A percentile compares a stretch with the other conserved stretches of the same genome.
Evolutionary conservation across 2,113 vertebrate genomes (phyloP).

Genomic region (Oreamnos americanus): DNA sequence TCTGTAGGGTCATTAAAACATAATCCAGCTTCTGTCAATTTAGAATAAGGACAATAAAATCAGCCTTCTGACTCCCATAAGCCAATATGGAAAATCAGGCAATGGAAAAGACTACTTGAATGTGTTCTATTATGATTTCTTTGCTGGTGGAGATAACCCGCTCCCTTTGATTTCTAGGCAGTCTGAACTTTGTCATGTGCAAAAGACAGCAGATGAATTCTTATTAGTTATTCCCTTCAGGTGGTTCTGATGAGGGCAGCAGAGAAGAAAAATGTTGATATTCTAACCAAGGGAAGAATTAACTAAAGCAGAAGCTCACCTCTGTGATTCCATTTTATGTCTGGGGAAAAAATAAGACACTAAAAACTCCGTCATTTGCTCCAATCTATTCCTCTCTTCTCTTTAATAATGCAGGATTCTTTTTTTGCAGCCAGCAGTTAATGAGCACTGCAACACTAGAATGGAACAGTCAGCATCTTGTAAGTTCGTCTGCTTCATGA

Average conservation of each 20-base stretch:
- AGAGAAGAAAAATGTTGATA: neutral
- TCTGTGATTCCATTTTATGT: constrained; percentile 18
- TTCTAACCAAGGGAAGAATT: neutral
- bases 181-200: neutral
- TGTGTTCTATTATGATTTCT: neutral
- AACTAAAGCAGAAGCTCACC: neutral
- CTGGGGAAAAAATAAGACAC: neutral
- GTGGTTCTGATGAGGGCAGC: neutral
- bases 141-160: neutral
- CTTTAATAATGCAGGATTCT: neutral
- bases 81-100: neutral
- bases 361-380: neutral
- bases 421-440: neutral
- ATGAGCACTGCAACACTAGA: neutral
- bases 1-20: neutral
- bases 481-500: neutral
- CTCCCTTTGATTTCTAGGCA: neutral
- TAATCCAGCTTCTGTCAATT: neutral
- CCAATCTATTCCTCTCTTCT: neutral
- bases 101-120: neutral
- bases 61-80: neutral
- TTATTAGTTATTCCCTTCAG: neutral
- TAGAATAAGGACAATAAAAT: neutral
- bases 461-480: neutral
- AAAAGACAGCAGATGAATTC: neutral